phyloP scores from a whole-genome alignment of 64 coral and sea anemone genomes.

The Acropora yongei region DNA sequence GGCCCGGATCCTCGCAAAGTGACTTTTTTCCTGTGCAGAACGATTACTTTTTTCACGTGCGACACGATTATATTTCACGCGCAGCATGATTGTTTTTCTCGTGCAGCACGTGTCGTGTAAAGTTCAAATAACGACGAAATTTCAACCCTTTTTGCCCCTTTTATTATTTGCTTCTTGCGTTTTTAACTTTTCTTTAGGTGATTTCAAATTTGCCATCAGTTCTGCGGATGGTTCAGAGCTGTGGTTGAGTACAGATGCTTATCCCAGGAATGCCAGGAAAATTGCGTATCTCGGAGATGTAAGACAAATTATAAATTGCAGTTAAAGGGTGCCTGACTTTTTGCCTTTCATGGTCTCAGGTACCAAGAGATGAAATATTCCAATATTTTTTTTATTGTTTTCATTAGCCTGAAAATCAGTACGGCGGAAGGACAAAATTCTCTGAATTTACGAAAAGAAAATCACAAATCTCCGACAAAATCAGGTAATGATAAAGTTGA shows the following conservation, averaged over 20 bases:
- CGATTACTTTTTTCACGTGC: no score
- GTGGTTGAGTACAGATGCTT: slow-evolving; percentile 57
- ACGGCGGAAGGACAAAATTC: slow-evolving; percentile 10
- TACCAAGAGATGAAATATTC: background rate
- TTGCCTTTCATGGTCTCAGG: background rate
- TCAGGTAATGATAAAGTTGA: slow-evolving; percentile 26
- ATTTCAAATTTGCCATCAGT: slow-evolving; percentile 49
- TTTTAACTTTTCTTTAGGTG: slow-evolving; percentile 17
- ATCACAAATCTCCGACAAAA: slow-evolving; percentile 46
- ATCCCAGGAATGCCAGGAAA: slow-evolving; percentile 53
- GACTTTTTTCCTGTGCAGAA: no score
- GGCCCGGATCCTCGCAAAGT: no score
- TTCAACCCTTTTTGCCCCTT: no score
- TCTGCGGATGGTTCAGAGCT: slow-evolving; percentile 62
- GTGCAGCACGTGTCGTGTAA: no score
- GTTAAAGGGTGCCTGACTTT: background rate
- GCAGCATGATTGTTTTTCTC: no score
- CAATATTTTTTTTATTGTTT: background rate
- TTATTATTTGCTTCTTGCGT: background rate
- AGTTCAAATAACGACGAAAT: no score
- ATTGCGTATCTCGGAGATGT: slow-evolving; percentile 74
- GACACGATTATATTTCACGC: no score
- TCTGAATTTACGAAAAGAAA: background rate
- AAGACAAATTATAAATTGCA: background rate
- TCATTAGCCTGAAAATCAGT: slow-evolving; percentile 31